These are phyloP conservation scores for Plectrocnemia conspersa DNA, from an alignment of 1,140 invertebrate species.

Conservation along the genomic window DNA sequence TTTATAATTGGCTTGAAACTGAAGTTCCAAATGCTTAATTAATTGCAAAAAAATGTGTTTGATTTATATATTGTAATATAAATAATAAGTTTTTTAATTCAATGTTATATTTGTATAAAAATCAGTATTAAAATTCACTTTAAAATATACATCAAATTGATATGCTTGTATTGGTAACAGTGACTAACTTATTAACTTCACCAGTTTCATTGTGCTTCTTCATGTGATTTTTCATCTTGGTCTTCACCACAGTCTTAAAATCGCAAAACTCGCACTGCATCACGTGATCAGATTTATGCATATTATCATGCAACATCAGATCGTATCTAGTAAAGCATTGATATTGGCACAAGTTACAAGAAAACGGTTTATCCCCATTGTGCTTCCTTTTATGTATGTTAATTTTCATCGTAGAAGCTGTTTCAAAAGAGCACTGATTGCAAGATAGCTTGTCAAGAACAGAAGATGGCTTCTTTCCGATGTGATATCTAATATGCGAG, in stretches of 20 bases:
- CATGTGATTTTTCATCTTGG: background rate
- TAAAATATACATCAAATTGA: background rate
- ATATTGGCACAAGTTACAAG: slow-evolving; percentile 19
- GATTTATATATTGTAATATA: no score
- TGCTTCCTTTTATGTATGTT: slow-evolving; percentile 13
- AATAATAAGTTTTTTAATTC: no score
- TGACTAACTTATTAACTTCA: background rate
- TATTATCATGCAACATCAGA: slow-evolving; percentile 19
- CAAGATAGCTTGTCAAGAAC: no score
- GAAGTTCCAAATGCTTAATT: no score
- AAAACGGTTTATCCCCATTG: slow-evolving; percentile 12
- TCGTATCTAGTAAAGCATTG: slow-evolving; percentile 7
- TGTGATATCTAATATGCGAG: slow-evolving; percentile 37
- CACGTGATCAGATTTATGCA: background rate
- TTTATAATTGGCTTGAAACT: no score
- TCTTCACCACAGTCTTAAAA: background rate
- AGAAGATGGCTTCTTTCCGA: slow-evolving; percentile 27
- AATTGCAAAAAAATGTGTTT: no score
- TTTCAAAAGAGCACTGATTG: slow-evolving; percentile 12
- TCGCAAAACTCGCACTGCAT: slow-evolving; percentile 2
- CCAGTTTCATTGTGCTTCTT: no score
- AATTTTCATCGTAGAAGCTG: slow-evolving; percentile 2
- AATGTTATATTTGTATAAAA: no score
- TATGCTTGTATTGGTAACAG: background rate
- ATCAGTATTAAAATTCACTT: background rate